Evolutionary conservation across 2,888 invertebrate species (phyloP), one percentile per base, ranked within the genome.

Genomic region (Notodonta dromedarius): DNA sequence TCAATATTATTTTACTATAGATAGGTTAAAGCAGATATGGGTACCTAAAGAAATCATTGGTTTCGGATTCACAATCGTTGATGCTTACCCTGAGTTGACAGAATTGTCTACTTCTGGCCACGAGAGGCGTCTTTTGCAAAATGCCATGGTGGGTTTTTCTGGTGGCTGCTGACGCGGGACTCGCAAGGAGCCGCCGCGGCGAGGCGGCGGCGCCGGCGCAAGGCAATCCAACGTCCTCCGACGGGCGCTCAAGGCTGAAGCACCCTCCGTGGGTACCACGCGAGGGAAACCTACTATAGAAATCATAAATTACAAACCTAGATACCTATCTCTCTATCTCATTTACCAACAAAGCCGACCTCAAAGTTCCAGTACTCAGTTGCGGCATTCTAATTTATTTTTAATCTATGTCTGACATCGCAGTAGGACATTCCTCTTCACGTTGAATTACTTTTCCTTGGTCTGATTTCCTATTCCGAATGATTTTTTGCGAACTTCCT

Each of bases 51-150:
- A 11, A 42, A 42, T 42, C 1, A 42, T 42, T 5, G 7, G n/a
- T n/a, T 46, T n/a, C 11, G 1, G 9, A 4, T 44, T 44, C 44
- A 44, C 12, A 44, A 44, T n/a, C 0, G 5, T 42, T 53, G 12
- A 56, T 32, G 9, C 95, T 96, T 91, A 97, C 97, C 97, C 97
- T 8, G 97, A 97, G 72, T 96, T 96, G 56, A 97, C 96, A 69
- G 96, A 96, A 78, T 96, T 96, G 87, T 97, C 97, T 63, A 97
- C 96, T 88, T 97, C 97, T 9, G 97, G 97, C 97, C 97, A 97
- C 46, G 97, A 97, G 46, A 96, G 94, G 56, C 97, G 94, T 58
- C 97, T 94, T 71, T 96, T 95, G 87, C 97, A 97, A 84, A 97
- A 97, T 56, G 95, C 96, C 87, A 96, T 94, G 44, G 96, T 94